Evolutionary conservation across 2,797 vertebrate species (phyloP).

Genomic region (Gymnocypris eckloni): DNA sequence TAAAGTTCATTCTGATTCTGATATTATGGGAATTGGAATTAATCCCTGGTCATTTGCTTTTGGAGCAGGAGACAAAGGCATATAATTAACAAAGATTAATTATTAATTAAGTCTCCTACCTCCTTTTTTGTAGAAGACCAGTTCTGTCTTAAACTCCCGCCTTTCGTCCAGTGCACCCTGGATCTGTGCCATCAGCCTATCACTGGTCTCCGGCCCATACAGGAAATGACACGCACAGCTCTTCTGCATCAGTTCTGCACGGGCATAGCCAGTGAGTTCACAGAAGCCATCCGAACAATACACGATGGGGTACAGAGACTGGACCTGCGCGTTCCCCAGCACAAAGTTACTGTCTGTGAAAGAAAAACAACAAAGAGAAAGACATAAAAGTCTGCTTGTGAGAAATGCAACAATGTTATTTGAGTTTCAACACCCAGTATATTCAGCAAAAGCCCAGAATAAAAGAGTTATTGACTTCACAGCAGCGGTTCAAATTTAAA

Average conservation of each 20-base stretch:
- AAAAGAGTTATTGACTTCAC: constrained; percentile 2
- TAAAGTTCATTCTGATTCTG: too few relatives aligned
- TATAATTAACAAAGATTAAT: background rate
- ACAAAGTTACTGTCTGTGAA: constrained; percentile 97
- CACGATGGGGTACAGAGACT: constrained; percentile 96
- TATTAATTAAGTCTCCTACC: constrained; percentile 74
- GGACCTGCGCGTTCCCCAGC: constrained; percentile 97
- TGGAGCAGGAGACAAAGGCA: background rate
- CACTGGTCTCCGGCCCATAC: constrained; percentile 91
- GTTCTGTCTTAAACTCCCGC: constrained; percentile 95
- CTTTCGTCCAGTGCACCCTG: constrained; percentile 92
- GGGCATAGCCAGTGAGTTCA: constrained; percentile 94
- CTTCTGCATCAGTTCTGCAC: constrained; percentile 98
- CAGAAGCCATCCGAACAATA: constrained; percentile 99
- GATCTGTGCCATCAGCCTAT: constrained; percentile 91
- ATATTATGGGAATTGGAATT: background rate
- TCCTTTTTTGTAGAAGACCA: constrained; percentile 97
- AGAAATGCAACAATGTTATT: constrained; percentile 19
- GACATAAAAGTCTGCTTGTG: background rate
- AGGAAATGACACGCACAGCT: constrained; percentile 97
- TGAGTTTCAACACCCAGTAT: background rate
- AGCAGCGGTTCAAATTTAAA: background rate
- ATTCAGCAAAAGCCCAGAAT: constrained; percentile 4
- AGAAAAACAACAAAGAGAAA: constrained; percentile 40
- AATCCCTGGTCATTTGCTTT: background rate